Base-by-base conservation (phyloP, 2,888 invertebrate genomes). In the Platycnemis pennipes region DNA sequence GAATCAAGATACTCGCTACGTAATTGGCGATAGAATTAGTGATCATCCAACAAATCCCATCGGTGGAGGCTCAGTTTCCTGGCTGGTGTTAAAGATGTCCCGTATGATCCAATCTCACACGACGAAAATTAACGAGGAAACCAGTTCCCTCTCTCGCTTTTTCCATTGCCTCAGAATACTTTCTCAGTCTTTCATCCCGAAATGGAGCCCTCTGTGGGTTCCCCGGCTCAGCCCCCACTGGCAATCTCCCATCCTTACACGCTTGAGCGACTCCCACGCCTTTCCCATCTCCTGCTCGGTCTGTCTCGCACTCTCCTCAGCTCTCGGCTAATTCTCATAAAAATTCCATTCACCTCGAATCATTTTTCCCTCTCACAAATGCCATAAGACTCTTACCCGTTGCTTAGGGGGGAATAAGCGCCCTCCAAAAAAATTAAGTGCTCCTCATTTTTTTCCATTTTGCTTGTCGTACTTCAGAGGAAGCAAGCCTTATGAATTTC, bases 101-200 rank as follows among this genome's bases (percentile, higher is more conserved):
- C 26, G 19, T 16, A 7, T 77, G 77, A 77, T 77, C 77, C 37
- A 77, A 77, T 77, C 77, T 77, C n/a, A 77, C 37, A 37, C 77
- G 77, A 77, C 77, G 77, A 37, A 77, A 77, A 77, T 77, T 77
- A 77, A 77, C 77, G 77, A 77, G 77, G 77, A 77, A 77, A 77
- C 77, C 77, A 77, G 37, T 77, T 77, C 77, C 77, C 77, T 77
- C 77, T 77, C 77, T 77, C 77, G 77, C 77, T 77, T 77, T 77
- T 63, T n/a, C 77, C 77, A n/a, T 37, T 77, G 13, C 77, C 77
- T 77, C 77, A 37, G 77, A 77, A 77, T 77, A 77, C 77, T 77
- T 77, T 77, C 77, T 37, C 77, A 77, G 77, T 26, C 77, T 31
- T 77, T 77, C 77, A 77, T 77, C 77, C 77, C 77, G 77, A 77